Base-by-base conservation (phyloP, 2,113 vertebrate species). In the Cariama cristata region DNA sequence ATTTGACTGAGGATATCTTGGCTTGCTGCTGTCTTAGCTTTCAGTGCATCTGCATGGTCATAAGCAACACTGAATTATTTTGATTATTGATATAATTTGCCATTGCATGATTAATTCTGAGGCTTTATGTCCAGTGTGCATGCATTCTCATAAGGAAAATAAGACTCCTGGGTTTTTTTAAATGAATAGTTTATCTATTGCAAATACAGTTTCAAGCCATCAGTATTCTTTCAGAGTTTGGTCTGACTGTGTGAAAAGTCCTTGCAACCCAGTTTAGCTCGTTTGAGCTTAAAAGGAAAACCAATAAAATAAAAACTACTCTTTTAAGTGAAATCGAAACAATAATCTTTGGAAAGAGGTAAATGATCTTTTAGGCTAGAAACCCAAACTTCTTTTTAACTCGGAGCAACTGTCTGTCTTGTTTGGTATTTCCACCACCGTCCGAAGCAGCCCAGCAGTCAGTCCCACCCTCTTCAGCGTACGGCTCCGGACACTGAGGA, bases 401-500 rank as follows among this genome's bases (percentile, higher is more conserved):
- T 47, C 33, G 4, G 24, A 64, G 64, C 1, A 1, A 22, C 28
- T n/a, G 9, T 58, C 26, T 47, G 2, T 27, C 47, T 60, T 32
- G 30, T 35, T 87, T 38, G 52, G 20, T 72, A 27, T 66, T 79
- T 66, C 24, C 28, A 17, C 23, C 3, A 2, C 12, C 16, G 44
- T n/a, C 23, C 23, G n/a, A 60, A 47, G 52, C 55, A 79, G 66
- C 42, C 32, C 40, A 17, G 53, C 2, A 2, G 20, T 30, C 56
- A 40, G 30, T 71, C 14, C 16, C 30, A 32, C 14, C 11, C 21
- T 28, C 53, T 35, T n/a, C 55, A 44, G 49, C 7, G 8, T 8
- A 2, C 0, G 1, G 32, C 27, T 27, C 30, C 2, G 5, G 19
- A 32, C 14, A 10, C 19, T 8, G 33, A 45, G 49, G 9, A 11